Conservation (phyloP, 2,797 vertebrate species). For the Falco peregrinus region DNA sequence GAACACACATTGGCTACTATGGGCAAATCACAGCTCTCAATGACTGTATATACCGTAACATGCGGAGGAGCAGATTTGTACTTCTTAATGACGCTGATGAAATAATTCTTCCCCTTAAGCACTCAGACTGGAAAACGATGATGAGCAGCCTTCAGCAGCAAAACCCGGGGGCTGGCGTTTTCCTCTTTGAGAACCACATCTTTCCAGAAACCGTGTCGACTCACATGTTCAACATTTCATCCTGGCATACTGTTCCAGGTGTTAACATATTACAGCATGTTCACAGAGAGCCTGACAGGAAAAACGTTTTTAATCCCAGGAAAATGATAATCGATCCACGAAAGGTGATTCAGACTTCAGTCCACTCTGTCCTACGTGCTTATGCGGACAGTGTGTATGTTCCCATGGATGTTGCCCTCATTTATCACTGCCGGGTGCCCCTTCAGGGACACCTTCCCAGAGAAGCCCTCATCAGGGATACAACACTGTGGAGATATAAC, state of each 20-base stretch:
- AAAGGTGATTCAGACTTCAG: conserved; percentile 68
- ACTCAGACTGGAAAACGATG: conserved; percentile 67
- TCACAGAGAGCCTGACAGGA: conserved; percentile 56
- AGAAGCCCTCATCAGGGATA: conserved; percentile 57
- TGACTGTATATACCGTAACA: conserved; percentile 77
- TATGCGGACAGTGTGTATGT: conserved; percentile 1
- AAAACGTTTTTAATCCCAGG: too few species aligned
- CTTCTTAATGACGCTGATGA: conserved; percentile 78
- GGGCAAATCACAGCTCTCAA: conserved; percentile 78
- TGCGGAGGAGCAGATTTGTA: conserved; percentile 76
- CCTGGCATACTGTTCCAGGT: conserved; percentile 64
- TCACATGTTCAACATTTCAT: conserved; percentile 35
- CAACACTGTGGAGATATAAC: conserved; percentile 50
- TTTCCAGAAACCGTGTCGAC: conserved; percentile 73
- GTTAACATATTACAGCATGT: conserved; percentile 62
- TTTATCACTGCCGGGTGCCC: conserved; percentile 59
- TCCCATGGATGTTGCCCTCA: conserved; percentile 36
- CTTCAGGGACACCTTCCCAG: conserved; percentile 40
- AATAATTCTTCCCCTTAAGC: conserved; percentile 76
- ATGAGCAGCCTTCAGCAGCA: conserved; percentile 67
- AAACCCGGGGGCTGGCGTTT: conserved; percentile 58
- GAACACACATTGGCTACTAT: conserved; percentile 73
- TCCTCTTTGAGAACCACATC: conserved; percentile 79
- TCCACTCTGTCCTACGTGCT: conserved; percentile 52
- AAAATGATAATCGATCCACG: conserved; percentile 70